Conservation (phyloP, 2,113 vertebrate species). For the Alaudala cheleensis region DNA sequence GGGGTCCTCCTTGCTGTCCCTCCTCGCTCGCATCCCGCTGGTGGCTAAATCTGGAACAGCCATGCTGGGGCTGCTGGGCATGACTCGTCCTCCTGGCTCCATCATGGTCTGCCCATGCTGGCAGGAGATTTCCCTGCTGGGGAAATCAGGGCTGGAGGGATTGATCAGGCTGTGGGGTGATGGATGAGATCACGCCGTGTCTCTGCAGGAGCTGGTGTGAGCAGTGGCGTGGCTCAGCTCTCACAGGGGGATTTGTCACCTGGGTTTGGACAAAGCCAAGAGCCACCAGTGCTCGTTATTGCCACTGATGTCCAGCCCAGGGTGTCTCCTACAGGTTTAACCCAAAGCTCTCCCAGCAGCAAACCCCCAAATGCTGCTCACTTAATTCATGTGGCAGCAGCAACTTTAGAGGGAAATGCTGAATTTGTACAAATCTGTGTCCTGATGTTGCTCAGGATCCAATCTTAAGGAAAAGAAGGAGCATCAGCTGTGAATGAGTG, state of each 20-base stretch:
- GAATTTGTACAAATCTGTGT: neutral
- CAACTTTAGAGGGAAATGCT: neutral
- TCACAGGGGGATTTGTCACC: neutral
- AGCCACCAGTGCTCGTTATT: neutral
- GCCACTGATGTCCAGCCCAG: neutral
- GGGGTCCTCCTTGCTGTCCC: neutral
- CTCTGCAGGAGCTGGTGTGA: neutral
- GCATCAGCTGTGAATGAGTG: neutral
- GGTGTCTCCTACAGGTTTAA: neutral
- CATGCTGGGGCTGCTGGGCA: neutral
- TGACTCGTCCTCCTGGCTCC: neutral
- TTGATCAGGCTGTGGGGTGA: neutral
- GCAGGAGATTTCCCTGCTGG: neutral
- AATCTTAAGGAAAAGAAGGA: neutral
- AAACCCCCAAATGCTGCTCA: neutral
- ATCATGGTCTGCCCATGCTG: neutral
- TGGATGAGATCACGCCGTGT: neutral
- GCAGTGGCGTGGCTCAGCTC: rapidly evolving
- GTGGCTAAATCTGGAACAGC: neutral
- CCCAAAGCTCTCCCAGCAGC: neutral
- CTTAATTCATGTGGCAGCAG: neutral
- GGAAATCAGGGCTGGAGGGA: neutral
- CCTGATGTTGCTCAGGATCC: neutral
- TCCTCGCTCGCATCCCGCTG: neutral
- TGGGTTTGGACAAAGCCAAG: neutral